Evolutionary conservation across 2,888 invertebrate species (phyloP), one percentile per base, ranked within the genome.

Genomic region (Neria commutata): DNA sequence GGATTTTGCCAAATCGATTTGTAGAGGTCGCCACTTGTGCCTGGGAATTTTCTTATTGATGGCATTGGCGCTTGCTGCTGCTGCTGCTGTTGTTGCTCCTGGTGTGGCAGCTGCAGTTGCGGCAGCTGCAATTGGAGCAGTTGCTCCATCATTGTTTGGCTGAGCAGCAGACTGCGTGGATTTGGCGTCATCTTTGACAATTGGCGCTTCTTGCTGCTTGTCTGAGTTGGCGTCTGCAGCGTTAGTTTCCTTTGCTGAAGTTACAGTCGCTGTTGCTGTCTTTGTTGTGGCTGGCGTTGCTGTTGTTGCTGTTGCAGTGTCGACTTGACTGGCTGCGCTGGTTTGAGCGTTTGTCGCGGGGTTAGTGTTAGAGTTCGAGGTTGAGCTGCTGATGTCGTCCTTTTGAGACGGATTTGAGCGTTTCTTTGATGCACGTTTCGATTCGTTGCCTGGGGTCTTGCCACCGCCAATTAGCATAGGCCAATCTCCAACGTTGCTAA

Each of bases 1-100:
- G 69, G 90, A 90, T 59, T 89, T 87, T 66, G 80, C 73, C 71
- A 91, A 85, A 74, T 95, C 94, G 63, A 96, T 92, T 72, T 93
- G 93, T 60, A 96, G 83, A 0, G 95, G 95, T 58, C 94, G 90
- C 96, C 96, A 96, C 81, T 94, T 95, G 81, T 93, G 93, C 73
- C 81, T 82, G 66, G 81, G 81, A 65, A 80, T 75, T 68, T 80
- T 80, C 66, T 79, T 81, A 66, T 79, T 77, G 59, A 76, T 66
- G 64, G 72, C 70, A 65, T 62, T 68, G 16, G 67, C 42, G 29
- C 59, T 33, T 64, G 70, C 58, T 54, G 63, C 60, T 67, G 68
- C 63, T 58, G 62, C 45, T 50, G 63, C 50, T 42, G 59, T 25
- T 49, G 60, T 54, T n/a, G 56, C 47, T 45, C 62, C 55, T 56